These are phyloP conservation scores for Hyles lineata DNA, from an alignment of 2,888 invertebrate genomes.

Conservation along the genomic window DNA sequence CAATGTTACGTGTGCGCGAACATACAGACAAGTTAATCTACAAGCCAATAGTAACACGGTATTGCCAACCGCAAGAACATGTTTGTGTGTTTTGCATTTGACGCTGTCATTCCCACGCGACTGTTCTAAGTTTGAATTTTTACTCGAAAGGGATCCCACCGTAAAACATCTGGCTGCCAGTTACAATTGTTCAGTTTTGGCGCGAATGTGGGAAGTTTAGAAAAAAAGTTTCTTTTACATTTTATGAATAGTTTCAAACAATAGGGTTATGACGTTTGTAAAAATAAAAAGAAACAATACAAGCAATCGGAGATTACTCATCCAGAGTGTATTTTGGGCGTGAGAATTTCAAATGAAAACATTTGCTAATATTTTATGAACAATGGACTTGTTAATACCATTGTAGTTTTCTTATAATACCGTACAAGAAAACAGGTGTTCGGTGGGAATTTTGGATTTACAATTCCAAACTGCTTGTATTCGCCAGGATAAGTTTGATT, in stretches of 20 bases:
- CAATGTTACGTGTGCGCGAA: not conserved
- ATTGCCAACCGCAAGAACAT: not conserved
- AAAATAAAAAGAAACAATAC: slow-evolving; percentile 4
- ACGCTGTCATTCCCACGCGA: slow-evolving; percentile 30
- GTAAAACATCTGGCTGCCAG: slow-evolving; percentile 24
- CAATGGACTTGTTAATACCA: not conserved
- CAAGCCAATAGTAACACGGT: not conserved
- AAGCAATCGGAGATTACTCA: slow-evolving; percentile 1
- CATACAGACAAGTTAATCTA: not conserved
- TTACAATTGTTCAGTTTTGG: slow-evolving; percentile 19
- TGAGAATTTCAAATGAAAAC: not conserved
- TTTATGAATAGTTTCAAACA: slow-evolving; percentile 4
- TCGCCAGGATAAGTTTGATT: too few relatives aligned
- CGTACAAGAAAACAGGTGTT: not conserved
- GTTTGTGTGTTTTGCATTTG: slow-evolving; percentile 25
- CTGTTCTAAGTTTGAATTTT: slow-evolving; percentile 25
- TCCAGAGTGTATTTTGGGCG: not conserved
- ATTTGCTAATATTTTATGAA: not conserved
- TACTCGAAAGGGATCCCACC: slow-evolving; percentile 24
- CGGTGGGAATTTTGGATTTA: not conserved
- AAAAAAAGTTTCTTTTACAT: not conserved
- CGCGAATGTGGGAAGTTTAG: slow-evolving; percentile 10
- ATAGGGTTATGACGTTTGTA: slow-evolving; percentile 15
- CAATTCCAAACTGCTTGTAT: too few relatives aligned
- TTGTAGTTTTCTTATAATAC: not conserved